Conservation (phyloP, 2,113 vertebrate genomes). For the Candoia aspera region DNA sequence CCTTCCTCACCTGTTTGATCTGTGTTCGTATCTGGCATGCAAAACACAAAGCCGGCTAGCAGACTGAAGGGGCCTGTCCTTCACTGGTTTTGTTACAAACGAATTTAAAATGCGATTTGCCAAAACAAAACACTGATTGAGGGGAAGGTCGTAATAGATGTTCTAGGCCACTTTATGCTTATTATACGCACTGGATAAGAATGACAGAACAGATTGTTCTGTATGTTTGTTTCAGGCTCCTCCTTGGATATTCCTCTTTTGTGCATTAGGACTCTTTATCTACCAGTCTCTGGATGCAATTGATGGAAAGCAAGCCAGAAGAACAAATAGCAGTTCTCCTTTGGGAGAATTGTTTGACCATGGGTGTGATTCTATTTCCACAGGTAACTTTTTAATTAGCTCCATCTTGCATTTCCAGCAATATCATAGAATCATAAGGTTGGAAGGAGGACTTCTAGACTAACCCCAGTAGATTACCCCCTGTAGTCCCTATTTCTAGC, state of each 20-base stretch:
- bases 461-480: background rate
- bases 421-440: background rate
- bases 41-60: background rate
- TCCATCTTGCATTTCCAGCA: slow-evolving; percentile 13
- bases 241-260: slow-evolving; percentile 86
- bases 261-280: slow-evolving; percentile 89
- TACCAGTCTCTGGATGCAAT: slow-evolving; percentile 98
- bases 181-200: slow-evolving; percentile 18
- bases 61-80: too few species aligned
- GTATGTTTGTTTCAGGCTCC: slow-evolving; percentile 81
- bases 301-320: slow-evolving; percentile 96
- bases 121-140: background rate
- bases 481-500: background rate
- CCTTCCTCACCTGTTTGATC: background rate
- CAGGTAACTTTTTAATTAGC: slow-evolving; percentile 77
- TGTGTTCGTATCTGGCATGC: background rate
- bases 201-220: slow-evolving; percentile 31
- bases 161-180: slow-evolving; percentile 19
- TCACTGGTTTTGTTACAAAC: background rate
- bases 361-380: slow-evolving; percentile 95
- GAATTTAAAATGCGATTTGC: background rate
- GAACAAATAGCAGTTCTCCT: slow-evolving; percentile 92
- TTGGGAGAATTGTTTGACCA: slow-evolving; percentile 98
- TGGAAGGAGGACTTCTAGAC: background rate
- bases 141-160: rapidly evolving